Evolutionary conservation across 2,113 vertebrate species (phyloP).

Genomic region (Fulica atra): DNA sequence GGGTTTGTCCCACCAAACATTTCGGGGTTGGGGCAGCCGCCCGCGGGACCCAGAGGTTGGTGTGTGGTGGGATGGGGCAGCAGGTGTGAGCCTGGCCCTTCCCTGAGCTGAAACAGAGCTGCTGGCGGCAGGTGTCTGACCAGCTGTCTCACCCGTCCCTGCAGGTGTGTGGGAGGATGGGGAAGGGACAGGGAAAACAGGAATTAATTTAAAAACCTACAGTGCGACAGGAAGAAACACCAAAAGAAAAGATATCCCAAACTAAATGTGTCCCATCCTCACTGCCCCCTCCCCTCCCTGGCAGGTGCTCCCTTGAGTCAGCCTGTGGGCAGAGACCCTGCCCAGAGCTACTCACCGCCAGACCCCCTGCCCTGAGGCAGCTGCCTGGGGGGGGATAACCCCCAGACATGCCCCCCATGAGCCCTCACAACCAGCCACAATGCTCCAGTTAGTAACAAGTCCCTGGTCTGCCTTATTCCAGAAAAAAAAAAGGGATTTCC

Average conservation of each 20-base stretch:
- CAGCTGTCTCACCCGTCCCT: fast-evolving
- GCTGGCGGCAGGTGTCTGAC: fast-evolving
- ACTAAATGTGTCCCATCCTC: fast-evolving
- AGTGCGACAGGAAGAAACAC: not conserved
- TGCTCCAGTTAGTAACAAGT: not conserved
- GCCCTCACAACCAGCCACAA: not conserved
- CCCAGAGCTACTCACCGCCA: not conserved
- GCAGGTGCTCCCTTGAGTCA: not conserved
- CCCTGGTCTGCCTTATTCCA: not conserved
- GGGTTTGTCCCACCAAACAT: not conserved
- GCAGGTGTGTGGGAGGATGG: not conserved
- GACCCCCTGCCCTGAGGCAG: not conserved
- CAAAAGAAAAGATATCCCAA: not conserved
- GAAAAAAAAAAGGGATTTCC: not conserved
- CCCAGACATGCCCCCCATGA: fast-evolving
- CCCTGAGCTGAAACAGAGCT: not conserved
- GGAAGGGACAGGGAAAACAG: not conserved
- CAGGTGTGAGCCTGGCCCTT: not conserved
- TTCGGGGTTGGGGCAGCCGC: not conserved
- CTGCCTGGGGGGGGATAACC: not conserved
- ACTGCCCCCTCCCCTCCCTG: too few relatives aligned
- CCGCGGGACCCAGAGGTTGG: not conserved
- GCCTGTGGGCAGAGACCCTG: not conserved
- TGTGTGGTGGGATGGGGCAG: not conserved
- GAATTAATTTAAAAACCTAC: not conserved